Evolutionary conservation across 2,888 invertebrate species (phyloP).

Genomic region (Cyclophora punctaria): DNA sequence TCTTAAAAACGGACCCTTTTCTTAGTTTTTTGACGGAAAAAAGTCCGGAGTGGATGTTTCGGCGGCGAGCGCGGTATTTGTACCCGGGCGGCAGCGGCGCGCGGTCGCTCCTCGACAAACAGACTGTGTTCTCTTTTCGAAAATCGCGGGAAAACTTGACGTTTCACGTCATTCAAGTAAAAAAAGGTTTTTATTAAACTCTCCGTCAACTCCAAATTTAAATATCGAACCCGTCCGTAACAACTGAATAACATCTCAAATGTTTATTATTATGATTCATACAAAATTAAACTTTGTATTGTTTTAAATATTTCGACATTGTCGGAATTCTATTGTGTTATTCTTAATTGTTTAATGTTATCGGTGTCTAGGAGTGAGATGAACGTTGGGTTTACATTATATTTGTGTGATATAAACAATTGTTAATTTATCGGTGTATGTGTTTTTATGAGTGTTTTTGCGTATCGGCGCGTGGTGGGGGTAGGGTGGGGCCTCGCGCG

Average conservation of each 20-base stretch:
- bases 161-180: conserved; percentile 11
- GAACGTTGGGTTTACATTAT: conserved; percentile 54
- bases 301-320: conserved; percentile 66
- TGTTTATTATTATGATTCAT: conserved; percentile 63
- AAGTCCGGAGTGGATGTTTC: conserved; percentile 40
- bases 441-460: conserved; percentile 74
- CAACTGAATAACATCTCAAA: conserved; percentile 43
- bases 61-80: conserved; percentile 51
- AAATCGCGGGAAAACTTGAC: conserved; percentile 60
- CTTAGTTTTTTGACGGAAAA: conserved; percentile 67
- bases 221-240: conserved; percentile 11
- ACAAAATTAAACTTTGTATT: conserved; percentile 59
- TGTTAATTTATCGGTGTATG: conserved; percentile 59
- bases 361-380: conserved; percentile 52
- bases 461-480: conserved; percentile 59
- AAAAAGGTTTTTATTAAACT: too few species aligned
- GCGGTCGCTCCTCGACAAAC: conserved; percentile 50
- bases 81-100: conserved; percentile 58
- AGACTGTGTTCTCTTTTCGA: conserved; percentile 37
- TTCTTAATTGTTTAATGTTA: conserved; percentile 61
- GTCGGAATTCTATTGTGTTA: conserved; percentile 62
- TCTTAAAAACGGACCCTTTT: conserved; percentile 54
- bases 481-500: conserved; percentile 67
- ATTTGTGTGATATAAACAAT: conserved; percentile 59
- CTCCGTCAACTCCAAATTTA: conserved; percentile 23